These are phyloP conservation scores for Pyrgus malvae DNA, from an alignment of 2,888 invertebrate species.

Conservation along the genomic window DNA sequence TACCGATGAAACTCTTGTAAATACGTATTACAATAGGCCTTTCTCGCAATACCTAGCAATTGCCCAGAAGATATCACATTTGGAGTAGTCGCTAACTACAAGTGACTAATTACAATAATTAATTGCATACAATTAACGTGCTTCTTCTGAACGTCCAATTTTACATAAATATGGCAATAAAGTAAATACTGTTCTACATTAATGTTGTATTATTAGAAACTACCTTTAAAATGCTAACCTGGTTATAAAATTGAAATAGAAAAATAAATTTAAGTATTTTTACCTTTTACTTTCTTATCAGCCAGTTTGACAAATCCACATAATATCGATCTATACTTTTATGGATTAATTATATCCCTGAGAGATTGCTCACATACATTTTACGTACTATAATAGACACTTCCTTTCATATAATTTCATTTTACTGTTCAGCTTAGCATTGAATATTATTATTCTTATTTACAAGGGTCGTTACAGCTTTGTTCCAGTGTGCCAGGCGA, in stretches of 20 bases:
- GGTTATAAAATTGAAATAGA: constrained; percentile 18
- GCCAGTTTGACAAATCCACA: too few relatives aligned
- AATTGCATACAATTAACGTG: not conserved
- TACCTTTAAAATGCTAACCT: constrained; percentile 19
- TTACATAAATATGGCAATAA: not conserved
- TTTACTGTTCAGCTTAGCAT: too few relatives aligned
- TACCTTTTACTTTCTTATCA: too few relatives aligned
- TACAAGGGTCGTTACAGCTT: too few relatives aligned
- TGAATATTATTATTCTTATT: too few relatives aligned
- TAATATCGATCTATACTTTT: too few relatives aligned
- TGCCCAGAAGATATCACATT: constrained; percentile 22
- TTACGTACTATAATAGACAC: too few relatives aligned
- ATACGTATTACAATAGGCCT: constrained; percentile 13
- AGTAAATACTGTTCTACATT: not conserved
- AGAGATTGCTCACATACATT: too few relatives aligned
- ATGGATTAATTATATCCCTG: too few relatives aligned
- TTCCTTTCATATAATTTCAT: too few relatives aligned
- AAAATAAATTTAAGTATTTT: constrained; percentile 15
- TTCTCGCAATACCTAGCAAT: constrained; percentile 5
- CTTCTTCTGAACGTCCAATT: constrained; percentile 6
- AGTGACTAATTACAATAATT: not conserved
- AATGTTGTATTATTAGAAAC: constrained; percentile 4
- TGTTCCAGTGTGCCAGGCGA: too few relatives aligned
- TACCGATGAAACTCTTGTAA: not conserved
- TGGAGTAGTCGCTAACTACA: constrained; percentile 2